Conservation (phyloP, 1,140 invertebrate species). For the Drosophila littoralis region DNA sequence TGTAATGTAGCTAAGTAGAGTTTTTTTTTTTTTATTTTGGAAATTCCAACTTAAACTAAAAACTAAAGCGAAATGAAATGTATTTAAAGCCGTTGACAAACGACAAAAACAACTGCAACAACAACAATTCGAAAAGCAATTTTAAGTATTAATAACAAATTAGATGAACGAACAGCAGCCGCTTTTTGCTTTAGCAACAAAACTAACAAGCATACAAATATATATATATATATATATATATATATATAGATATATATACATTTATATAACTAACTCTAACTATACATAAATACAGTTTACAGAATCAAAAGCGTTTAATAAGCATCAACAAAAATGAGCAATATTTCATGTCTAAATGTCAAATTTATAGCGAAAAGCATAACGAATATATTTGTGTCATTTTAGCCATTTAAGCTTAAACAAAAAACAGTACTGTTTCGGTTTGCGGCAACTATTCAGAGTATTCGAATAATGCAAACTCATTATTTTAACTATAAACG, state of each 20-base stretch:
- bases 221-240: conserved; percentile 41
- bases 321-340: conserved; percentile 74
- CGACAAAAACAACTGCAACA: conserved; percentile 33
- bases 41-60: conserved; percentile 27
- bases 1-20: conserved; percentile 53
- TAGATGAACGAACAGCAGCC: conserved; percentile 62
- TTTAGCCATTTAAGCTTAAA: conserved; percentile 66
- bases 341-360: conserved; percentile 80
- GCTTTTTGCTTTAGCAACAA: conserved; percentile 65
- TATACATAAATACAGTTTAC: conserved; percentile 50
- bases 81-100: conserved; percentile 54
- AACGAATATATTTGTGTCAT: conserved; percentile 72
- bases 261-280: conserved; percentile 37
- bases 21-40: conserved; percentile 30
- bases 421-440: conserved; percentile 44
- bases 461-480: conserved; percentile 77
- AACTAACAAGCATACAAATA: conserved; percentile 51
- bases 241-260: conserved; percentile 42
- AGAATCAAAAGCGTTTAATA: conserved; percentile 74
- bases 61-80: conserved; percentile 20
- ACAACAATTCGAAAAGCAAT: conserved; percentile 75
- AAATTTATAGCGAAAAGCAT: conserved; percentile 65
- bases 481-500: conserved; percentile 53
- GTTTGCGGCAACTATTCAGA: conserved; percentile 40
- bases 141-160: conserved; percentile 78